These are phyloP conservation scores for Drosophila setosimentum DNA, from an alignment of 2,888 invertebrate genomes.

Conservation along the genomic window DNA sequence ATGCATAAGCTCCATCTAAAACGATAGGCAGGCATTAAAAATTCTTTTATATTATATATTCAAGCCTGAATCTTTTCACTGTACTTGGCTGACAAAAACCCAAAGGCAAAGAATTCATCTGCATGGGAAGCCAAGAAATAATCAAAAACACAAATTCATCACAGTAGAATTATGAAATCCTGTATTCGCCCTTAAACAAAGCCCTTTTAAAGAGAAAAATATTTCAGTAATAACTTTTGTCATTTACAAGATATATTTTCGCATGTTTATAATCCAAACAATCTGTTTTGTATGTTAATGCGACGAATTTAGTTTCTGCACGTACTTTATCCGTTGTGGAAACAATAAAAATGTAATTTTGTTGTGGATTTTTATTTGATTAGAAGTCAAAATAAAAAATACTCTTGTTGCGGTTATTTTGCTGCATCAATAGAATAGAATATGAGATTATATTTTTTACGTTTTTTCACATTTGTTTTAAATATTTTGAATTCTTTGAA, in stretches of 20 bases:
- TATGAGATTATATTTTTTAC: neutral
- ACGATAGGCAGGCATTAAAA: constrained; percentile 7
- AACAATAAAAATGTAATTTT: rapidly evolving
- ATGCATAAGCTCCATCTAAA: constrained; percentile 6
- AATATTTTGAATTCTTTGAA: constrained; percentile 29
- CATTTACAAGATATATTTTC: neutral
- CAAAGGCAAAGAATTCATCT: too few species aligned
- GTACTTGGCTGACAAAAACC: too few species aligned
- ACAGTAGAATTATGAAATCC: too few species aligned
- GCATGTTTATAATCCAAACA: neutral
- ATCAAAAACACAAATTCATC: too few species aligned
- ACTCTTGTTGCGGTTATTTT: neutral
- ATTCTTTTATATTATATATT: constrained; percentile 39
- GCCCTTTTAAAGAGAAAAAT: too few species aligned
- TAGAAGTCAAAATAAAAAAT: rapidly evolving
- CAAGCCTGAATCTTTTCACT: too few species aligned
- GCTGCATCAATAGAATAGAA: neutral
- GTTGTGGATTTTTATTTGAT: neutral
- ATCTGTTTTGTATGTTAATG: neutral
- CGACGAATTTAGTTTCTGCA: neutral
- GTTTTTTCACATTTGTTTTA: neutral
- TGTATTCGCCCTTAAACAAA: too few species aligned
- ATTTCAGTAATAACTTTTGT: neutral
- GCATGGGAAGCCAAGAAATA: too few species aligned
- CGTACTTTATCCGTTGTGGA: neutral